phyloP scores from a whole-genome alignment of 2,888 invertebrate species.

The Homarus gammarus region DNA sequence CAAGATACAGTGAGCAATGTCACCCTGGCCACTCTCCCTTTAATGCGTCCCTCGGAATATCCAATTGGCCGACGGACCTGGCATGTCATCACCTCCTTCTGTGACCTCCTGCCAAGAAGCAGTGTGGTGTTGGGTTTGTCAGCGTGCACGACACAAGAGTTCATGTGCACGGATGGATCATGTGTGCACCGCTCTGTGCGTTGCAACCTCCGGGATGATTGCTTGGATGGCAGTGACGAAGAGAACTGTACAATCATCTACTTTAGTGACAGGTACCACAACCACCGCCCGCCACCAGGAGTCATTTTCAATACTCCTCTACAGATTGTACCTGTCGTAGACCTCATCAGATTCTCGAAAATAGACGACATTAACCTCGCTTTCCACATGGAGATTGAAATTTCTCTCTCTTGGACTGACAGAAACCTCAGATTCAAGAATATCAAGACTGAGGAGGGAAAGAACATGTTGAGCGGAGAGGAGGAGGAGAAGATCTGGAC shows the following conservation, averaged over 20 bases:
- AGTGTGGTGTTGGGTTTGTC: background rate
- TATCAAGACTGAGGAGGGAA: conserved; percentile 30
- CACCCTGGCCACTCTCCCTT: background rate
- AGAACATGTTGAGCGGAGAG: conserved; percentile 32
- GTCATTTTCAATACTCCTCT: conserved; percentile 13
- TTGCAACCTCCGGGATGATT: conserved; percentile 34
- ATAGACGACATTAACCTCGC: conserved; percentile 48
- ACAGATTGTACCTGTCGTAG: background rate
- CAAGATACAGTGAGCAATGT: background rate
- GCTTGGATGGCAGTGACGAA: conserved; percentile 42
- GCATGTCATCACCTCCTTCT: conserved; percentile 2
- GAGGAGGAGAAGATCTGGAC: conserved; percentile 40
- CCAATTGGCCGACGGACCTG: conserved; percentile 24
- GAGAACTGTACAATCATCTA: conserved; percentile 16
- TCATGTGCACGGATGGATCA: conserved; percentile 40
- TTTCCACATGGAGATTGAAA: conserved; percentile 23
- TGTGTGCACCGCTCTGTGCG: conserved; percentile 17
- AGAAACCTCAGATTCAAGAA: conserved; percentile 30
- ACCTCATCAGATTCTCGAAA: conserved; percentile 40
- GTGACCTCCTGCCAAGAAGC: background rate
- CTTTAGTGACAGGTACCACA: conserved; percentile 32
- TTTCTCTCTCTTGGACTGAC: conserved; percentile 31
- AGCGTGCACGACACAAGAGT: conserved; percentile 9
- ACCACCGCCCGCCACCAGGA: conserved; percentile 32
- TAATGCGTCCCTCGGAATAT: background rate